Evolutionary conservation across 2,113 vertebrate genomes (phyloP), one percentile per base, ranked within the genome.

Genomic region (Ornithorhynchus anatinus): DNA sequence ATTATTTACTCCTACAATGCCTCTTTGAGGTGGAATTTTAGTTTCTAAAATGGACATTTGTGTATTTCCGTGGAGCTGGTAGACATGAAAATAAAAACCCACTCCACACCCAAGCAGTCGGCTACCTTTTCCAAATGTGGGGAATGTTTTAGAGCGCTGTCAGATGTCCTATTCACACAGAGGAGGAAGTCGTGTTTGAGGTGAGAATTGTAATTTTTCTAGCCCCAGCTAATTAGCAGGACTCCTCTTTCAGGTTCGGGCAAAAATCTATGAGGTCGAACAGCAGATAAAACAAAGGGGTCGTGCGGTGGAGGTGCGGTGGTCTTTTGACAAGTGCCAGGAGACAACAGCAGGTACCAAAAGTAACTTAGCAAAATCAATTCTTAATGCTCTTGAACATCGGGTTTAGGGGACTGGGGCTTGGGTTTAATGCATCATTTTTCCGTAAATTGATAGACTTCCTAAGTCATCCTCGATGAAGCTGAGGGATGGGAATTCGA

Each of bases 291-390:
- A 93, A 14, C 91, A 91, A 38, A 87, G 93, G 53, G 93, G 92
- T 22, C 87, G 81, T 27, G 93, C 92, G 1, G 93, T 93, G 59
- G 93, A 94, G 77, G 91, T 93, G 22, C 87, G 89, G 31, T 94
- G 93, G 93, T 93, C 91, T 15, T 94, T 93, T 52, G 92, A 92
- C 80, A 93, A 94, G 80, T 94, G 91, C 85, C 93, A 94, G 14
- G 92, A 94, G 54, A 92, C 93, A 2, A 72, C 91, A 51, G 93
- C 93, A 90, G 93, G 93, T 94, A 76, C 37, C 7, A 13, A 27
- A 23, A 6, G 2, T n/a, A n/a, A 22, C 0, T 7, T 5, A 7
- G 9, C 1, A 11, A 44, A 27, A 9, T 10, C 22, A 12, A 15
- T n/a, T n/a, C n/a, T n/a, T n/a, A n/a, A n/a, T 0, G 1, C 9